phyloP scores from a whole-genome alignment of 1,140 invertebrate species.

The Drosophila quadrilineata region DNA sequence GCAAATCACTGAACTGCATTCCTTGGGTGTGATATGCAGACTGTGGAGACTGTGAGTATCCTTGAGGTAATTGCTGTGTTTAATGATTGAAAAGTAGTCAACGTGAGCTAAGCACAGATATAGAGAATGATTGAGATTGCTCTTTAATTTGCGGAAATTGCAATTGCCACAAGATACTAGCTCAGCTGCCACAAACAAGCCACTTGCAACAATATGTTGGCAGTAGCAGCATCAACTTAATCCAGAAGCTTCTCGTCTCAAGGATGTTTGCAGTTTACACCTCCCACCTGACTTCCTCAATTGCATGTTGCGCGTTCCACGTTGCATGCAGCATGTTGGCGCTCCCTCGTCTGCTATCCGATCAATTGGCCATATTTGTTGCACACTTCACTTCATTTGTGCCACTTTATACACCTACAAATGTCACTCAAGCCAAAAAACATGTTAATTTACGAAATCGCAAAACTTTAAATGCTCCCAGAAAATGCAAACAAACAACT shows the following conservation, averaged over 20 bases:
- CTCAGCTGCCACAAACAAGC: slow-evolving; percentile 3
- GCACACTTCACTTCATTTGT: slow-evolving; percentile 79
- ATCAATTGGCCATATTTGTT: slow-evolving; percentile 67
- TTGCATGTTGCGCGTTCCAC: neutral
- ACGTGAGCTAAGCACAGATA: slow-evolving; percentile 66
- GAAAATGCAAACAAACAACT: slow-evolving; percentile 17
- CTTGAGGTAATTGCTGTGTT: slow-evolving; percentile 63
- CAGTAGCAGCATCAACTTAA: neutral
- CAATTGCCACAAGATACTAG: slow-evolving; percentile 47
- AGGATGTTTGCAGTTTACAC: neutral
- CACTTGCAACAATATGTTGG: neutral
- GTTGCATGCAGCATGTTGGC: slow-evolving; percentile 24
- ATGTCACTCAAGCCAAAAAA: slow-evolving; percentile 77
- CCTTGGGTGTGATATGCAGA: slow-evolving; percentile 35
- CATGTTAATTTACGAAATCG: slow-evolving; percentile 71
- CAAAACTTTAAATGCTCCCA: slow-evolving; percentile 44
- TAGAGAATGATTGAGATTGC: slow-evolving; percentile 71
- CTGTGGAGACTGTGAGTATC: slow-evolving; percentile 37
- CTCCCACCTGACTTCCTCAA: slow-evolving; percentile 1
- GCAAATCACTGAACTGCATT: slow-evolving; percentile 34
- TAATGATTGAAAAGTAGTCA: slow-evolving; percentile 70
- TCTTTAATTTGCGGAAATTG: slow-evolving; percentile 77
- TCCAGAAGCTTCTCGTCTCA: neutral
- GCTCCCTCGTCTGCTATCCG: slow-evolving; percentile 40
- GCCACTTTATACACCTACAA: slow-evolving; percentile 79